These are phyloP conservation scores for Papilio protenor DNA, from an alignment of 2,888 invertebrate genomes.

Conservation along the genomic window DNA sequence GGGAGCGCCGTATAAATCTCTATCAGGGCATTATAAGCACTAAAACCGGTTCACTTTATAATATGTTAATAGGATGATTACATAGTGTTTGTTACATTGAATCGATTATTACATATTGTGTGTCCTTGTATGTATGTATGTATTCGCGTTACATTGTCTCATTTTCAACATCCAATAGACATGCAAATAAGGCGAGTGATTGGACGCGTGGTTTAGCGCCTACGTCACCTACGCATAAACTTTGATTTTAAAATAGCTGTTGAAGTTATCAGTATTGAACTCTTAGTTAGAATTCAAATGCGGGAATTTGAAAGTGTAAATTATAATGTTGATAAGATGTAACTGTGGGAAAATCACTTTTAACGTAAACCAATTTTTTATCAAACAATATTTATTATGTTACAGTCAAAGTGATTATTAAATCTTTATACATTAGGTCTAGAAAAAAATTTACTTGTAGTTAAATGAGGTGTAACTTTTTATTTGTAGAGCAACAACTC, in stretches of 20 bases:
- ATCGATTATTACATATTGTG: not conserved
- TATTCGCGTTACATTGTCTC: not conserved
- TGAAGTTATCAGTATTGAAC: not conserved
- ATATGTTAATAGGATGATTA: not conserved
- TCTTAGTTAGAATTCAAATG: too few species aligned
- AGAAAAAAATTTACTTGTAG: not conserved
- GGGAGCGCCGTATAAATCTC: too few species aligned
- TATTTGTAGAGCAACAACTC: too few species aligned
- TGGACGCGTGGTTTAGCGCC: slow-evolving; percentile 4
- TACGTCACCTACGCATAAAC: not conserved
- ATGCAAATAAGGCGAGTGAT: slow-evolving; percentile 25
- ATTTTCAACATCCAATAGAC: slow-evolving; percentile 17
- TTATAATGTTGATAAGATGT: not conserved
- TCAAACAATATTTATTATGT: not conserved
- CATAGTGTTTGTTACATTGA: not conserved
- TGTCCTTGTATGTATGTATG: not conserved
- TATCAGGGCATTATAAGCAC: too few species aligned
- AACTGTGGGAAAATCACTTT: not conserved
- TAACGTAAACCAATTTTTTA: not conserved
- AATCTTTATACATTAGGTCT: not conserved
- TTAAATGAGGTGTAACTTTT: too few species aligned
- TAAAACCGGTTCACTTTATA: not conserved
- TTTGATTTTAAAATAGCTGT: not conserved
- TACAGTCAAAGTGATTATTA: not conserved
- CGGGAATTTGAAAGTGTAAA: too few species aligned